Evolutionary conservation across 1,140 invertebrate genomes (phyloP), one percentile per base, ranked within the genome.

Genomic region (Philopotamus ludificatus): DNA sequence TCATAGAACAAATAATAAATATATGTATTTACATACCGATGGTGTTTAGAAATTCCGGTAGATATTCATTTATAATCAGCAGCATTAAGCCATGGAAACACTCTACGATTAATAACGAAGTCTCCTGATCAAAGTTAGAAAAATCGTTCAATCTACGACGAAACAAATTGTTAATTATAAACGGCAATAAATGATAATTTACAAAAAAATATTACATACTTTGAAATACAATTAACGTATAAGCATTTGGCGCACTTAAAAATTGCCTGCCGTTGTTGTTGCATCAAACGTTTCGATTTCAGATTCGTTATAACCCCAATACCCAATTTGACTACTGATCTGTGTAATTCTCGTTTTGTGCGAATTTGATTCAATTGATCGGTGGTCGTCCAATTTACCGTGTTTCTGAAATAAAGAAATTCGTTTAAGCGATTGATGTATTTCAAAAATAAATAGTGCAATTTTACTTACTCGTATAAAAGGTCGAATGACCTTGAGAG

Each of bases 1-100:
- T 58, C 47, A 59, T 49, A 25, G 15, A 54, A 7, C 4, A 2
- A 50, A 25, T 23, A 18, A 20, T 12, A 50, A 10, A 3, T 50
- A 28, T 53, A 26, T 53, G 23, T 9, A 7, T 26, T 4, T 34
- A 75, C 76, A 71, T 75, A 83, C 81, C 73, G 42, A 78, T 71
- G 23, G 54, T 58, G 66, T 70, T 69, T 9, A 84, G 72, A 71
- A 83, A 84, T 4, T 58, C 63, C 2, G 71, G 55, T 1, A 84
- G 70, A 51, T 78, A 73, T 2, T 72, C 71, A 1, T 73, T 72
- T 60, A 74, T 77, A 15, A 83, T 73, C 20, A 80, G 61, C 50
- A 71, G 72, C 50, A 81, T 76, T 23, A 84, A 74, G 62, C 79
- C 75, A 66, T 80, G 76, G 53, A 84, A 84, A 71, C 81, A 82